Conservation (phyloP, 1,140 invertebrate species). For the Nasonia longicornis region DNA sequence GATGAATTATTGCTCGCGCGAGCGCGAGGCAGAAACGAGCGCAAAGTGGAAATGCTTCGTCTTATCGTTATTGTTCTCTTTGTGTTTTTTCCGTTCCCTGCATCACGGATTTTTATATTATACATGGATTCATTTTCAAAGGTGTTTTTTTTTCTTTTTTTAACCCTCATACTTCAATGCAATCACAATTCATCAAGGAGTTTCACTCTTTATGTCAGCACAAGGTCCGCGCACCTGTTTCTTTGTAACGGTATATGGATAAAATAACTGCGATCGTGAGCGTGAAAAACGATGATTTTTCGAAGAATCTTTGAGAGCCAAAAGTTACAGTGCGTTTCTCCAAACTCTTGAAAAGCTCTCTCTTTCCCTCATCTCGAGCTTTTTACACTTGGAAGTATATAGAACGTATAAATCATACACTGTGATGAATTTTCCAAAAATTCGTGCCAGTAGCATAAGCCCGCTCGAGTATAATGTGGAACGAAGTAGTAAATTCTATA, state of each 20-base stretch:
- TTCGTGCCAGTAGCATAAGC: too few relatives aligned
- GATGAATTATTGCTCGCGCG: too few relatives aligned
- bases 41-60: slow-evolving; percentile 13
- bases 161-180: background rate
- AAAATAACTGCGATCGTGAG: slow-evolving; percentile 31
- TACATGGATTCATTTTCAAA: background rate
- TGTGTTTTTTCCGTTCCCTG: slow-evolving; percentile 7
- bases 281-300: slow-evolving; percentile 29
- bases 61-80: slow-evolving; percentile 13
- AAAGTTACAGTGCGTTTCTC: slow-evolving; percentile 46
- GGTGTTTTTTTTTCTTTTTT: slow-evolving; percentile 20
- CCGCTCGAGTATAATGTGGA: too few relatives aligned
- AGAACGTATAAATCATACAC: too few relatives aligned
- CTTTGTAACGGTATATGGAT: background rate
- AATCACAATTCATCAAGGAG: slow-evolving; percentile 26
- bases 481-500: too few relatives aligned
- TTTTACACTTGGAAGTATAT: background rate
- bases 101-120: slow-evolving; percentile 3
- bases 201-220: slow-evolving; percentile 31
- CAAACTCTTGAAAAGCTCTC: background rate
- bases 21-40: slow-evolving; percentile 35
- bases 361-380: background rate
- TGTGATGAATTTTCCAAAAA: too few relatives aligned
- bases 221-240: slow-evolving; percentile 26
- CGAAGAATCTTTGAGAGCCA: slow-evolving; percentile 2